A percentile compares a stretch with the other conserved stretches of the same genome.
These are phyloP conservation scores for Zaprionus obscuricornis DNA, from an alignment of 2,888 invertebrate species.

Conservation along the genomic window DNA sequence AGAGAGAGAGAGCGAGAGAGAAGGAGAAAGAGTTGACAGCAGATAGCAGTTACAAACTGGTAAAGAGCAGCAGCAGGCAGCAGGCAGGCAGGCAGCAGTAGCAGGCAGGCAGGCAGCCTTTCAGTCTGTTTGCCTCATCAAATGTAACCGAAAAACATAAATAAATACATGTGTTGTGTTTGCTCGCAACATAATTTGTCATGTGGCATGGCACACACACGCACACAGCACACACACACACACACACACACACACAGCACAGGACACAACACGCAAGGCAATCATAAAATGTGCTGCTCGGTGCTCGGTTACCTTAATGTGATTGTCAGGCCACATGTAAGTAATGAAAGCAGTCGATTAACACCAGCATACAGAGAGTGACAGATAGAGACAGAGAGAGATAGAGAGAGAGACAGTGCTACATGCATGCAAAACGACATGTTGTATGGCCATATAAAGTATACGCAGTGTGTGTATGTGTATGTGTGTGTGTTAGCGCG, in stretches of 20 bases:
- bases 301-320: conserved; percentile 72
- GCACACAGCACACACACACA: too few species aligned
- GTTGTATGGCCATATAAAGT: conserved; percentile 48
- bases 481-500: too few species aligned
- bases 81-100: too few species aligned
- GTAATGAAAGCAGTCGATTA: conserved; percentile 56
- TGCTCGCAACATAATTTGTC: too few species aligned
- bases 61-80: too few species aligned
- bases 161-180: conserved; percentile 25
- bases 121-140: neutral
- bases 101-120: too few species aligned
- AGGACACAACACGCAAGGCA: conserved; percentile 56
- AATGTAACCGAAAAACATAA: conserved; percentile 1
- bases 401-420: neutral
- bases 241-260: conserved; percentile 2
- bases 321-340: conserved; percentile 59
- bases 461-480: conserved; percentile 52
- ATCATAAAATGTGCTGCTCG: conserved; percentile 74
- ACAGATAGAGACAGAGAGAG: neutral
- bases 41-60: too few species aligned
- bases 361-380: conserved; percentile 21
- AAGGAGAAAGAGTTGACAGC: too few species aligned
- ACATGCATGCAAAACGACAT: too few species aligned
- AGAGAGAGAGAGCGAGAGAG: too few species aligned
- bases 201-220: neutral